A percentile compares a stretch with the other conserved stretches of the same genome.
phyloP scores from a whole-genome alignment of 2,113 vertebrate species.

The Rattus rattus region DNA sequence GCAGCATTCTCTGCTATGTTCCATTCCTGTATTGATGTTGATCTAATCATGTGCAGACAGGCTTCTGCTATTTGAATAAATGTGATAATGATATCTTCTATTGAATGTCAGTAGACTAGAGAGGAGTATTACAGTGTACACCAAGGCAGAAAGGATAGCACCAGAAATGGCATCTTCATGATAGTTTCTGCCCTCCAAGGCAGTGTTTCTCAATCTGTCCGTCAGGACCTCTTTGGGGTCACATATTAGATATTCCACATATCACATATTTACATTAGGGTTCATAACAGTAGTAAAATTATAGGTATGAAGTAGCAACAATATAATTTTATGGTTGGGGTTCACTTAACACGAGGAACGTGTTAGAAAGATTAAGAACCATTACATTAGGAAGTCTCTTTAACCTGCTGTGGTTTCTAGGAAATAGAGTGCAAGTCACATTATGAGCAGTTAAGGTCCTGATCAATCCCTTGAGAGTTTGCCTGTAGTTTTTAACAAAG shows the following conservation, averaged over 20 bases:
- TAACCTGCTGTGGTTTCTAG: neutral
- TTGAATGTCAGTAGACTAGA: neutral
- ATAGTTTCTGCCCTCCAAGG: neutral
- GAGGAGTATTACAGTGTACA: neutral
- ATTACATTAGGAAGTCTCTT: neutral
- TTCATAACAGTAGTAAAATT: neutral
- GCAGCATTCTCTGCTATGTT: constrained; percentile 2
- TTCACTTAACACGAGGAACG: neutral
- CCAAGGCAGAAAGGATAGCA: neutral
- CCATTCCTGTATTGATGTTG: neutral
- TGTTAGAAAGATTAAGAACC: neutral
- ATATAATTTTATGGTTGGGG: neutral
- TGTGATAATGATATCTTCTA: neutral
- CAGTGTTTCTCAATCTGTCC: neutral
- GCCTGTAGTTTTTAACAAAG: neutral
- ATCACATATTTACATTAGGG: neutral
- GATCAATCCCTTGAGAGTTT: neutral
- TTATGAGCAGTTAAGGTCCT: neutral
- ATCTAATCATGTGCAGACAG: neutral
- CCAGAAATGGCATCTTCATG: neutral
- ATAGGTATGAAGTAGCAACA: neutral
- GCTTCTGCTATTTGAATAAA: constrained; percentile 16
- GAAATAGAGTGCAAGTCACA: neutral
- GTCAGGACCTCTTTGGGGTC: neutral
- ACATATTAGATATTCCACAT: neutral